These are phyloP conservation scores for Delia radicum DNA, from an alignment of 1,140 invertebrate genomes.

Conservation along the genomic window DNA sequence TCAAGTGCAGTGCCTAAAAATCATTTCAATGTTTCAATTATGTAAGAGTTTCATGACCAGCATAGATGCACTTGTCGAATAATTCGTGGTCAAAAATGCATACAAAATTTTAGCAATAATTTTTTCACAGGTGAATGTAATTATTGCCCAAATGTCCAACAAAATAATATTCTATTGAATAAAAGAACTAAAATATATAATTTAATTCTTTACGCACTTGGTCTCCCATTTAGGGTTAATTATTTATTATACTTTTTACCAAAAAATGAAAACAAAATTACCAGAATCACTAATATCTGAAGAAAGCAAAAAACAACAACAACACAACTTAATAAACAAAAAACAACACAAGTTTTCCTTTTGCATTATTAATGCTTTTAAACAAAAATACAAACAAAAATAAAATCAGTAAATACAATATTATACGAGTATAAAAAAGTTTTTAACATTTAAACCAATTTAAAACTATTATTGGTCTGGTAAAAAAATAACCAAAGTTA, in stretches of 20 bases:
- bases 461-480: slow-evolving; percentile 4
- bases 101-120: no score
- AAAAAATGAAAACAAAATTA: neutral
- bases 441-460: neutral
- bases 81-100: no score
- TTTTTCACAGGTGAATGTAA: no score
- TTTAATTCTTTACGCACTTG: neutral
- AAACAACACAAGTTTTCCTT: neutral
- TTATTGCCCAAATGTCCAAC: no score
- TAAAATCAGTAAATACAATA: neutral
- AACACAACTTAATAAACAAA: neutral
- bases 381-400: neutral
- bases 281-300: no score
- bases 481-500: no score
- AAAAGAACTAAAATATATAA: no score
- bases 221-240: neutral
- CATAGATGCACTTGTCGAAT: no score
- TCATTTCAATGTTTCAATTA: no score
- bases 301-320: neutral
- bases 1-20: no score
- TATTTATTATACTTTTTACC: neutral
- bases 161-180: no score
- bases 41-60: no score
- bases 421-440: neutral
- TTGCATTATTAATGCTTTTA: neutral